Conservation (phyloP, 30 jellyfish, hydroid and myxozoan species). For the Pelagia noctiluca region DNA sequence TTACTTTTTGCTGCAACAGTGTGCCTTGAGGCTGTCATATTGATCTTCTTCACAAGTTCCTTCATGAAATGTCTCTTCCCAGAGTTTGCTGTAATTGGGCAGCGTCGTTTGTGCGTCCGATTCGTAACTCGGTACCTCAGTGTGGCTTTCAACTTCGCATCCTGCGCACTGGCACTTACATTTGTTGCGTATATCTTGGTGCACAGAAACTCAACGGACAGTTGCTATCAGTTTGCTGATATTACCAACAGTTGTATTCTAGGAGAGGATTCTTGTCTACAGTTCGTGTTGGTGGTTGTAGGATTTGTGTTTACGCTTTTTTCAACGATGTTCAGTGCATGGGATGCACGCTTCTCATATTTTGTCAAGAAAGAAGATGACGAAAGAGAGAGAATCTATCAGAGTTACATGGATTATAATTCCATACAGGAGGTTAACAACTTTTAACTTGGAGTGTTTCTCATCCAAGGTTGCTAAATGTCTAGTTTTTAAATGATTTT, state of each 20-base stretch:
- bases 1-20: conserved; percentile 57
- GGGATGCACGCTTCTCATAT: conserved; percentile 62
- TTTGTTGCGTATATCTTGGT: conserved; percentile 26
- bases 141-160: conserved; percentile 29
- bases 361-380: conserved; percentile 25
- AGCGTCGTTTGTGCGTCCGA: conserved; percentile 32
- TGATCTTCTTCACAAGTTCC: conserved; percentile 29
- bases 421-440: conserved; percentile 50
- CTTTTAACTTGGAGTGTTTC: background rate
- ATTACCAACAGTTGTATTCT: conserved; percentile 29
- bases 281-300: conserved; percentile 17
- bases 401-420: conserved; percentile 50
- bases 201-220: conserved; percentile 5
- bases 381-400: conserved; percentile 56
- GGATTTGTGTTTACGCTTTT: conserved; percentile 42
- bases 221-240: conserved; percentile 39
- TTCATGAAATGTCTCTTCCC: conserved; percentile 57
- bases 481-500: background rate
- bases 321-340: conserved; percentile 34
- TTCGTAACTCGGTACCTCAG: conserved; percentile 35
- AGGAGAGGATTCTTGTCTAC: conserved; percentile 3
- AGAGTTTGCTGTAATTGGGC: conserved; percentile 45
- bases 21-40: conserved; percentile 36
- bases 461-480: background rate
- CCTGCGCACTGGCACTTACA: conserved; percentile 19